A percentile compares a stretch with the other conserved stretches of the same genome.
Evolutionary conservation across 2,888 invertebrate genomes (phyloP).

Genomic region (Chrysolina haemoptera): DNA sequence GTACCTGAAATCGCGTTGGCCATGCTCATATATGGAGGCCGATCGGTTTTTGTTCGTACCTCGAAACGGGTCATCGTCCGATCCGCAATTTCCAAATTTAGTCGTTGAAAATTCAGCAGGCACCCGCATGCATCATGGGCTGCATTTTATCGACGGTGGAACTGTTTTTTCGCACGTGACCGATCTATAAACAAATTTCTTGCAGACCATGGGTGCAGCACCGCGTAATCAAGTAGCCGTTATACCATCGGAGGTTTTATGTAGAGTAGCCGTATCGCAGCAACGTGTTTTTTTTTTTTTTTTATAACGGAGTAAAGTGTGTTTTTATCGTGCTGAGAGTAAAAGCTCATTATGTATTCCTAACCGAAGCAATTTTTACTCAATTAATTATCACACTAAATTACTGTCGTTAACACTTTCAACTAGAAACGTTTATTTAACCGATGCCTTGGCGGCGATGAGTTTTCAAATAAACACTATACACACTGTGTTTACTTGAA

Average conservation of each 20-base stretch:
- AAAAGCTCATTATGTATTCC: too few relatives aligned
- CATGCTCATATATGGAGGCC: conserved; percentile 35
- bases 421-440: too few relatives aligned
- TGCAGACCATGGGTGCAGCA: not conserved
- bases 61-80: conserved; percentile 27
- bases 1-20: conserved; percentile 28
- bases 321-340: not conserved
- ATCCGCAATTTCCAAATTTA: conserved; percentile 11
- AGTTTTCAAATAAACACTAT: too few relatives aligned
- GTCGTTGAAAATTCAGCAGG: conserved; percentile 15
- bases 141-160: not conserved
- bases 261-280: not conserved
- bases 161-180: conserved; percentile 12
- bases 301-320: not conserved
- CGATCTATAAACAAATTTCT: conserved; percentile 3
- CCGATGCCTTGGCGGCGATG: too few relatives aligned
- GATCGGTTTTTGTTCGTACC: conserved; percentile 34
- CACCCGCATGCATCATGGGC: not conserved
- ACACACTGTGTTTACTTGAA: too few relatives aligned
- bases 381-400: too few relatives aligned
- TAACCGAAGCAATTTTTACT: too few relatives aligned
- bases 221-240: not conserved
- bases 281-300: too few relatives aligned
- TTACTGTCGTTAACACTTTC: too few relatives aligned
- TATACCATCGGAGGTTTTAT: conserved; percentile 10